Base-by-base conservation (phyloP, 92 coral and sea anemone species). In the Muricea muricata region DNA sequence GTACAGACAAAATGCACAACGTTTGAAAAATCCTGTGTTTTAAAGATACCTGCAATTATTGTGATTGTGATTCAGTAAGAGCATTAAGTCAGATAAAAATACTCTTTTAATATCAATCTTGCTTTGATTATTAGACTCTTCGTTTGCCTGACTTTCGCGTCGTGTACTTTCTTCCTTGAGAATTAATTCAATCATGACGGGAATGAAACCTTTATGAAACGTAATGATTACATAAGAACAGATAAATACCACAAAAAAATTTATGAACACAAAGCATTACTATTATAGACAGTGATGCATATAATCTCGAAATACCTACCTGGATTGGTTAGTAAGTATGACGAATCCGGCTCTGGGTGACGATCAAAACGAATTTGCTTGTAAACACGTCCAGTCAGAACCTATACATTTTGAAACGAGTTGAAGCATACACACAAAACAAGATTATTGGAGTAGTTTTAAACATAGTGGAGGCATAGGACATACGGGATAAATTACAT, bases 291-390 rank as follows among this genome's bases (percentile, higher is more conserved):
- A n/a, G n/a, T n/a, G n/a, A n/a, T n/a, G n/a, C n/a, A n/a, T n/a
- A n/a, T n/a, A n/a, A n/a, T n/a, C n/a, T n/a, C n/a, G n/a, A n/a
- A n/a, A 4, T 4, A 86, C 99, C 90, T 85, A 96, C 97, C 89
- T 78, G 98, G 89, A 76, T 96, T 96, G 65, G 94, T 90, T 31
- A 96, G 77, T 25, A 92, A 66, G 72, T 89, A 93, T 28, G 89
- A 87, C 9, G 85, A 90, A 65, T 96, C 99, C 21, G 95, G 95
- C 39, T 93, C 98, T 31, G 99, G 99, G 68, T 92, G 99, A 31
- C 96, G 97, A 20, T 91, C 97, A 85, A 93, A 89, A 78, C 94
- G 93, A 33, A 96, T 89, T 70, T 96, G 99, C 68, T 96, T 96
- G 26, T 97, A 94, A 54, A 96, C 99, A 46, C 97, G 96, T 68